Evolutionary conservation across 2,113 vertebrate genomes (phyloP).

Genomic region (Potamarius usumacintae): DNA sequence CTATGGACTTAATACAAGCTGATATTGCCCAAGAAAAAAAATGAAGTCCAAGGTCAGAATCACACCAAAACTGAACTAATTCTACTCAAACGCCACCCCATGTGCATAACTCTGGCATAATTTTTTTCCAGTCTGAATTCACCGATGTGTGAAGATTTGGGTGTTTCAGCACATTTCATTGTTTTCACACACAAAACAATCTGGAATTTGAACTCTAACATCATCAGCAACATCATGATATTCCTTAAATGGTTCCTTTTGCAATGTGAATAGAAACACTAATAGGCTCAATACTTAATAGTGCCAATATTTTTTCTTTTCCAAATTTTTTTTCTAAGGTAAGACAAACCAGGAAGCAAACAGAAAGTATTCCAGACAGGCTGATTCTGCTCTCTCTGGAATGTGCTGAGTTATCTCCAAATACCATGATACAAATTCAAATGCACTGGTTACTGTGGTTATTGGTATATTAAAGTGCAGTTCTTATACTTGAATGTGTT

Average conservation of each 20-base stretch:
- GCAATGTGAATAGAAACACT: neutral
- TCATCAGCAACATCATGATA: neutral
- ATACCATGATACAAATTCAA: neutral
- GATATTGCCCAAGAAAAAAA: too few species aligned
- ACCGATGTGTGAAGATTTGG: neutral
- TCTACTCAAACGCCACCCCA: neutral
- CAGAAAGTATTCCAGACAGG: neutral
- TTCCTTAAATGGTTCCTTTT: neutral
- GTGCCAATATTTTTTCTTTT: neutral
- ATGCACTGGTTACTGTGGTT: neutral
- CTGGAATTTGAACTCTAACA: too few species aligned
- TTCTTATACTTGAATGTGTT: neutral
- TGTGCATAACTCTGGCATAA: neutral
- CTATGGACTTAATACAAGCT: neutral
- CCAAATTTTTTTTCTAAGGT: too few species aligned
- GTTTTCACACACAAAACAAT: neutral
- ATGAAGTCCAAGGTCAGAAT: neutral
- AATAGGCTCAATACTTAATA: neutral
- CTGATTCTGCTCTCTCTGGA: neutral
- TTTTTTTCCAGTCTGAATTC: neutral
- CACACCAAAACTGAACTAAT: neutral
- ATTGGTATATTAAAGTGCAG: neutral
- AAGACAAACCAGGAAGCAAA: neutral
- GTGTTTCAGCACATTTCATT: neutral
- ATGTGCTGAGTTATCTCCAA: neutral